Evolutionary conservation across 2,113 vertebrate species (phyloP).

Genomic region (Solea senegalensis): DNA sequence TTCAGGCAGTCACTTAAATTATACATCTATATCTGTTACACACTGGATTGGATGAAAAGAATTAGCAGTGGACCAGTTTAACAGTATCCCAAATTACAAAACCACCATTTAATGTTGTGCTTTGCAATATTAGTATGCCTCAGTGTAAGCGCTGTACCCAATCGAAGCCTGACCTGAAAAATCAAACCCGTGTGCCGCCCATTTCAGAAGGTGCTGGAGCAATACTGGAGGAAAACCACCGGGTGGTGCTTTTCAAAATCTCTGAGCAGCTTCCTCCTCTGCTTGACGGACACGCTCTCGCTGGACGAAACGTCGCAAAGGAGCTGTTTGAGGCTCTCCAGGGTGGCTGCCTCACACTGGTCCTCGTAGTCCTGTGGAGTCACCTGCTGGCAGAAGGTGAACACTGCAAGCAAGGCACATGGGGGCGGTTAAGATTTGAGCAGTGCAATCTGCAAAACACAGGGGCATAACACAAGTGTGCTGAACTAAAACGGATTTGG

Average conservation of each 20-base stretch:
- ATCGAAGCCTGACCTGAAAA: not conserved
- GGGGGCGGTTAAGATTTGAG: no score
- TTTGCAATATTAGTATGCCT: not conserved
- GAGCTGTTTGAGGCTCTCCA: slow-evolving; percentile 79
- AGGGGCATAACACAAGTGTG: no score
- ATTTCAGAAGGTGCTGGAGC: slow-evolving; percentile 71
- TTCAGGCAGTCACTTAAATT: no score
- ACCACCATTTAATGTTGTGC: not conserved
- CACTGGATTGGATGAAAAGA: not conserved
- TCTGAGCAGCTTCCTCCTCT: slow-evolving; percentile 83
- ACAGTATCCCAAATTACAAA: not conserved
- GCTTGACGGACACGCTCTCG: slow-evolving; percentile 72
- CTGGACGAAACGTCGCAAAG: slow-evolving; percentile 74
- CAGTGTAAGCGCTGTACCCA: not conserved
- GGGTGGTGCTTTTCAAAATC: slow-evolving; percentile 87
- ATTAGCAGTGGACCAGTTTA: not conserved
- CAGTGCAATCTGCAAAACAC: no score
- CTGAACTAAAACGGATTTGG: no score
- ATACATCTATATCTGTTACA: not conserved
- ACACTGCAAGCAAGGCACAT: slow-evolving; percentile 75
- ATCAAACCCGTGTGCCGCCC: slow-evolving; percentile 1
- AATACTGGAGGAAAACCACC: slow-evolving; percentile 76
- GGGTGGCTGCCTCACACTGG: slow-evolving; percentile 76
- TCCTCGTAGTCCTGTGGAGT: slow-evolving; percentile 82
- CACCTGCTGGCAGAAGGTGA: slow-evolving; percentile 86